Conservation (phyloP, 2,113 vertebrate species). For the Halcyon senegalensis region DNA sequence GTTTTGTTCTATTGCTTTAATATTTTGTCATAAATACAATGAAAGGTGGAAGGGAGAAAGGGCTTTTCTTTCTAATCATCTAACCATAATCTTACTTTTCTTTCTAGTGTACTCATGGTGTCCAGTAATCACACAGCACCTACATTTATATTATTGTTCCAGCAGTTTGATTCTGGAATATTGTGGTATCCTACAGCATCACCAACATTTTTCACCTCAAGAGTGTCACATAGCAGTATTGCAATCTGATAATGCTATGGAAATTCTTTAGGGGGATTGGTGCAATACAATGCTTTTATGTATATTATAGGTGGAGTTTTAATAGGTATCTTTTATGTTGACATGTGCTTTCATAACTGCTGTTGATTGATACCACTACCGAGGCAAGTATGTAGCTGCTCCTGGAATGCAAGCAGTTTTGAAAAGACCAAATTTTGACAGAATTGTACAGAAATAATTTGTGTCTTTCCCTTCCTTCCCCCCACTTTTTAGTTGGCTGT, state of each 20-base stretch:
- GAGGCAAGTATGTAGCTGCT: background rate
- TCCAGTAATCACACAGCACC: background rate
- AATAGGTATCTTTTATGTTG: background rate
- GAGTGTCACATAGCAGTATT: background rate
- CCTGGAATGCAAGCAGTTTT: background rate
- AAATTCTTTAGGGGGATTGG: background rate
- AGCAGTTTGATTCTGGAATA: background rate
- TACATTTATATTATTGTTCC: background rate
- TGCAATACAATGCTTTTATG: background rate
- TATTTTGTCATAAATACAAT: background rate
- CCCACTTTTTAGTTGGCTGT: slow-evolving; percentile 85
- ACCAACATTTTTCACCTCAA: background rate
- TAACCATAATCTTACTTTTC: slow-evolving; percentile 16
- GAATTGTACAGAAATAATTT: background rate
- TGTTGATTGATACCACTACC: background rate
- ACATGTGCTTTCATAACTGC: background rate
- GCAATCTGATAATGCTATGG: background rate
- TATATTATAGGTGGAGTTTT: background rate
- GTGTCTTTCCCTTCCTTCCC: background rate
- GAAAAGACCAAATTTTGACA: background rate
- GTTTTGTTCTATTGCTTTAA: background rate
- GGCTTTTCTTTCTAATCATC: background rate
- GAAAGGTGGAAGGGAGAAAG: background rate
- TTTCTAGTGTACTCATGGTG: background rate
- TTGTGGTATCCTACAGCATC: background rate